These are phyloP conservation scores for Stegodyphus dumicola DNA, from an alignment of 1,140 invertebrate genomes.

Conservation along the genomic window DNA sequence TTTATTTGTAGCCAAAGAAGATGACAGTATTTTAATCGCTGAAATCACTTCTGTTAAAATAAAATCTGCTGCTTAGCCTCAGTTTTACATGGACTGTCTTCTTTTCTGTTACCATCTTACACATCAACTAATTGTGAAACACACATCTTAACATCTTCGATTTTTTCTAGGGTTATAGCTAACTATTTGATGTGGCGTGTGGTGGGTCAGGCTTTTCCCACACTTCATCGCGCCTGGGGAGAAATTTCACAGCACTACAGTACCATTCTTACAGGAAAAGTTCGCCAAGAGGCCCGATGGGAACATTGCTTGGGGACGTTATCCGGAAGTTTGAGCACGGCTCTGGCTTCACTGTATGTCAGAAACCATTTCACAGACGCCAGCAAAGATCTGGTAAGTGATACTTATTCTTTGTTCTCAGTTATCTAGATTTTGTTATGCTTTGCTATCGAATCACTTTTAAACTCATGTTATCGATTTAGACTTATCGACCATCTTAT, in stretches of 20 bases:
- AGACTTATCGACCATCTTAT: no score
- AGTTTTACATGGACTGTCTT: no score
- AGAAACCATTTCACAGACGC: conserved; percentile 70
- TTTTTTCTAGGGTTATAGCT: conserved; percentile 72
- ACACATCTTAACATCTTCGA: conserved; percentile 2
- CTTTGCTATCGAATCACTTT: no score
- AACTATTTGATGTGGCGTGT: conserved; percentile 89
- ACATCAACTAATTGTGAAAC: no score
- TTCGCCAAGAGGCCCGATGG: conserved; percentile 65
- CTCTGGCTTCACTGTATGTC: conserved; percentile 70
- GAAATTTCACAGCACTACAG: conserved; percentile 79
- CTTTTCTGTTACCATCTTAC: no score
- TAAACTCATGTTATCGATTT: no score
- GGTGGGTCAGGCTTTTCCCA: conserved; percentile 78
- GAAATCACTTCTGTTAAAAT: no score
- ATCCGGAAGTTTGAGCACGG: conserved; percentile 69
- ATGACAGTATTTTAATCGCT: no score
- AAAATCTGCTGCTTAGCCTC: no score
- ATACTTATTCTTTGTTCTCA: not conserved
- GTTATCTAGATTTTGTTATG: no score
- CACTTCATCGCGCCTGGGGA: conserved; percentile 79
- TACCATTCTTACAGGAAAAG: conserved; percentile 80
- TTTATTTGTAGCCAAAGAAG: no score
- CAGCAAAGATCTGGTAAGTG: conserved; percentile 67
- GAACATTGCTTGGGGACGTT: conserved; percentile 65